Base-by-base conservation (phyloP, 1,140 invertebrate genomes). In the Leptinotarsa lineolata region DNA sequence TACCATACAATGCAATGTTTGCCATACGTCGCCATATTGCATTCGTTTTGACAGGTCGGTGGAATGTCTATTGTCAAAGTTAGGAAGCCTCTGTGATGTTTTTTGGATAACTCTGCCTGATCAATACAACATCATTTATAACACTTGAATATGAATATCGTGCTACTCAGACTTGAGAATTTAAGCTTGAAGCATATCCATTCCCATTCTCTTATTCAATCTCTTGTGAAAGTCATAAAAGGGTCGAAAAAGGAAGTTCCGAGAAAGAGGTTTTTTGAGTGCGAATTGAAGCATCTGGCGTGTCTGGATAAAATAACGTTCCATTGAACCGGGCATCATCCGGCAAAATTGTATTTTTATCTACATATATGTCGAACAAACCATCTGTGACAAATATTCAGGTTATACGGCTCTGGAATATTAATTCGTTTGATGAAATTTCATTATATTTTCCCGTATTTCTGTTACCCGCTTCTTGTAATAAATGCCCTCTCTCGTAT, bases 331-430 rank as follows among this genome's bases (percentile, higher is more conserved):
- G n/a, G 30, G 65, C 5, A 68, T 54, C 21, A 68, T 44, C 67
- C 39, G 63, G 63, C 22, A 65, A 65, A 65, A 65, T 39, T 65
- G 63, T 65, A 65, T 65, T 65, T 65, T 65, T 65, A 65, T 65
- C 39, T 22, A 24, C 22, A 21, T 65, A 65, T 65, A 22, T 30
- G 63, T 15, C 11, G 20, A 65, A 65, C 39, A 24, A 22, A 22
- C 63, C 63, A 65, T 65, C 63, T 65, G 63, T 65, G 63, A 39
- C 63, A 24, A 24, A 65, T 22, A 24, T 6, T 65, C 63, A 39
- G 63, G 22, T 65, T 22, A 39, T 65, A 39, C 63, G 63, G 24
- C 11, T 21, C 39, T 22, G 63, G 63, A 65, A 65, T 65, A 21
- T 65, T 65, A 65, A 65, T n/a, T 65, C 39, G 24, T 16, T 4